These are phyloP conservation scores for Scaptomyza pallida DNA, from an alignment of 1,140 invertebrate species.

Conservation along the genomic window DNA sequence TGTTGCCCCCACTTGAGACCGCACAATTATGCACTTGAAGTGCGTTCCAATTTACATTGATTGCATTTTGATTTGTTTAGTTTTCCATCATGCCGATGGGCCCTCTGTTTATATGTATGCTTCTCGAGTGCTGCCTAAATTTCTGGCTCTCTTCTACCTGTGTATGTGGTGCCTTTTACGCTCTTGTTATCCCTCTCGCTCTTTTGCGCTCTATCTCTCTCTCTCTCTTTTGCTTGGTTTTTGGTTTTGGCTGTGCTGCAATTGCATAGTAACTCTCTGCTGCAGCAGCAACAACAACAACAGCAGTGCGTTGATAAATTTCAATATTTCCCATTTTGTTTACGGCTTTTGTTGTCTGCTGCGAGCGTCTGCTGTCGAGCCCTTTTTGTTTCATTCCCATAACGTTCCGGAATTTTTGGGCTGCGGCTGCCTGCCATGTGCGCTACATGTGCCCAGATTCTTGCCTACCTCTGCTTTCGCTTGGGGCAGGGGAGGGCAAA, in stretches of 20 bases:
- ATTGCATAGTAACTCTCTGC: constrained; percentile 33
- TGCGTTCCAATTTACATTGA: constrained; percentile 37
- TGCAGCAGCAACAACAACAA: constrained; percentile 7
- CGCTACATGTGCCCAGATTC: constrained; percentile 67
- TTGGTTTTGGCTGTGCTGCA: constrained; percentile 24
- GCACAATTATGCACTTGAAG: constrained; percentile 28
- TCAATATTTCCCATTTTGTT: constrained; percentile 47
- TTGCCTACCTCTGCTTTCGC: constrained; percentile 6
- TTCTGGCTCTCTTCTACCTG: constrained; percentile 2
- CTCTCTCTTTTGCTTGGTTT: neutral
- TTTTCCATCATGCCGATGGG: constrained; percentile 3
- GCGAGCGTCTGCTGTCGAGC: constrained; percentile 37
- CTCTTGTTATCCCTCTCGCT: constrained; percentile 7
- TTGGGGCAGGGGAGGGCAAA: neutral
- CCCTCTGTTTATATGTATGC: neutral
- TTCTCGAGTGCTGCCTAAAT: constrained; percentile 5
- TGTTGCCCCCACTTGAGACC: constrained; percentile 37
- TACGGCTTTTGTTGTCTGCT: constrained; percentile 46
- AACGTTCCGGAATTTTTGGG: constrained; percentile 34
- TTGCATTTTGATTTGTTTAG: constrained; percentile 52
- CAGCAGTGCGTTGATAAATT: constrained; percentile 26
- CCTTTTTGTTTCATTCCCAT: constrained; percentile 52
- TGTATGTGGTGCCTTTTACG: neutral
- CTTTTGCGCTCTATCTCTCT: neutral
- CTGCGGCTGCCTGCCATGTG: constrained; percentile 56